Evolutionary conservation across 1,140 invertebrate species (phyloP), one percentile per base, ranked within the genome.

Genomic region (Solenopsis invicta): DNA sequence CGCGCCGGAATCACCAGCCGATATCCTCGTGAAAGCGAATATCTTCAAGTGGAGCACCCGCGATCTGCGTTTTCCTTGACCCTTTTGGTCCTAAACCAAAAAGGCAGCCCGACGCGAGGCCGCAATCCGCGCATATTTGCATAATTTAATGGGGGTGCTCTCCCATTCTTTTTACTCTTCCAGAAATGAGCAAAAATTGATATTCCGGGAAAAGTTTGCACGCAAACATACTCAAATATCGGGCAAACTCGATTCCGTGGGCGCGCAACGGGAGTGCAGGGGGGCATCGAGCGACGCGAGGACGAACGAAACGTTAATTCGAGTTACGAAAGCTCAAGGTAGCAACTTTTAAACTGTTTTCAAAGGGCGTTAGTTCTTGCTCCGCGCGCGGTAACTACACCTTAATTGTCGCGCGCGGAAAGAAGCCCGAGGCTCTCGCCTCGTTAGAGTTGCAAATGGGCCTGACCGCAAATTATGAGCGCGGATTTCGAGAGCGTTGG

Each of bases 361-460:
- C 71, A 61, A 87, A 67, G 50, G 21, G 45, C 69, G n/a, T 56
- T 74, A 74, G 80, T 82, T 82, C 61, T 84, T 74, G 78, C 21
- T 74, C 21, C 66, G 62, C 78, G 69, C 71, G 56, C 67, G 80
- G 21, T 76, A 76, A 85, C 74, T 62, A 37, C 48, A 29, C 21
- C 82, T 66, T 78, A 78, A 85, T 64, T 85, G 75, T 85, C 41
- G 37, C n/a, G 37, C n/a, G 69, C 66, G 13, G 67, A 85, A 80
- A 50, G 61, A 74, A 69, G 24, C 54, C 34, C 21, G 54, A 41
- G 75, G 67, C 37, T 48, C 37, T 41, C 18, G n/a, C n/a, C 67
- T 89, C 54, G 84, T 89, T 89, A 88, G 78, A 86, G 69, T 89
- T 86, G 87, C 88, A 89, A 89, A 90, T 87, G 18, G 76, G 24